Base-by-base conservation (phyloP, 2,888 invertebrate genomes). In the Monoplex corrugatus region DNA sequence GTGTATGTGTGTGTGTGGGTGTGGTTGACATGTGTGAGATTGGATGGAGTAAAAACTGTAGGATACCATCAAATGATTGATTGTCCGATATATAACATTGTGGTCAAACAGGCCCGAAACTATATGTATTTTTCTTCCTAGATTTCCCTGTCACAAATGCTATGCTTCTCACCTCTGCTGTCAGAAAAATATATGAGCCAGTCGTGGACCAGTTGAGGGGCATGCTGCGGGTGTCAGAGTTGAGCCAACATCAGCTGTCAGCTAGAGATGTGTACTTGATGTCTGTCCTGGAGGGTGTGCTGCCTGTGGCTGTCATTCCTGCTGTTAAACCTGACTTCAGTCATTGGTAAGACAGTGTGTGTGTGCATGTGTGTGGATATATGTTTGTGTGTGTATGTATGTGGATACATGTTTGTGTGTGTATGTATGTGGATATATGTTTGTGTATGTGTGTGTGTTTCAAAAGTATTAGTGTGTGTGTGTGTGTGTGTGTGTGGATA, bases 181-280 rank as follows among this genome's bases (percentile, higher is more conserved):
- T 80, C 83, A 96, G 96, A 68, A 94, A 96, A 44, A 91, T 97
- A n/a, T 97, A 96, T 91, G 97, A 97, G 23, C 95, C 97, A 68
- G 95, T 97, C 85, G 94, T 97, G 86, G 96, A 96, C 91, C 96
- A 97, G 87, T 94, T 97, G 57, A 96, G 97, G 92, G 97, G 97
- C 6, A 40, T 91, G 13, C 35, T 78, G 78, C 90, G 86, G 28
- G n/a, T 78, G 6, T 80, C 90, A 50, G 88, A 90, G 35, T 63
- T 86, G 5, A 68, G 87, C 3, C 23, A 32, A 75, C 16, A 75
- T 83, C 35, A 44, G 43, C 63, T 40, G 43, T 35, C 38, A 85
- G 2, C 90, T 96, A 44, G 97, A 95, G 97, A 97, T 43, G 96
- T 97, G 72, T 97, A 97, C 1, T 94, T 97, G n/a, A 89, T 96